Base-by-base conservation (phyloP, 2,888 invertebrate species). In the Cheilosia variabilis region DNA sequence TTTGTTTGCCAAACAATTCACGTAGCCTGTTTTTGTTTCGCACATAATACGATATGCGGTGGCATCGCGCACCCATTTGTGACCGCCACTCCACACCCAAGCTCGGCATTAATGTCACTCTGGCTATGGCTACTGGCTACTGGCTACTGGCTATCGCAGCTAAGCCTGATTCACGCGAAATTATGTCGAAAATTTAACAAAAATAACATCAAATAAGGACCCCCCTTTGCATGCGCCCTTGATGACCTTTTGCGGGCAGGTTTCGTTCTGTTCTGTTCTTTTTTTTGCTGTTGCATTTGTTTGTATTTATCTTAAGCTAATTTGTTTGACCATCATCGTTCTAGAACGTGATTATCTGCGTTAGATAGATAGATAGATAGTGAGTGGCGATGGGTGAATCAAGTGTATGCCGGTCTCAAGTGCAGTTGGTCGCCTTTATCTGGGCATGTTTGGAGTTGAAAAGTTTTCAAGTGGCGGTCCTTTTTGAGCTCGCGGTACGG, bases 301-400 rank as follows among this genome's bases (percentile, higher is more conserved):
- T 50, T 75, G 58, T 76, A 66, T 81, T 86, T 76, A 63, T 68
- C 55, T 72, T 72, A 81, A 81, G 53, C 86, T 81, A 86, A 86
- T 86, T 81, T 81, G 86, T 86, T 86, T 86, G 86, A 86, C 86
- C 86, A 81, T 86, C 86, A 81, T 86, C 81, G 77, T 77, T 86
- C 81, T 86, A 80, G 86, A 86, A 86, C 86, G 86, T 86, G 86
- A 86, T 86, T 86, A 86, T 86, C 86, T 86, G 62, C 65, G 71
- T 57, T 72, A 86, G 75, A 71, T 76, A 79, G 27, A 27, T 27
- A 27, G 76, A 82, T 66, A 77, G 83, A 84, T 69, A 75, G 72
- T 52, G 62, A 47, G 31, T 45, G 47, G 47, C 37, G 53, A 66
- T 47, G 75, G 75, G 53, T 75, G 86, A 68, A 77, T 86, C 75